Evolutionary conservation across 2,113 vertebrate genomes (phyloP), one percentile per base, ranked within the genome.

Genomic region (Cairina moschata): DNA sequence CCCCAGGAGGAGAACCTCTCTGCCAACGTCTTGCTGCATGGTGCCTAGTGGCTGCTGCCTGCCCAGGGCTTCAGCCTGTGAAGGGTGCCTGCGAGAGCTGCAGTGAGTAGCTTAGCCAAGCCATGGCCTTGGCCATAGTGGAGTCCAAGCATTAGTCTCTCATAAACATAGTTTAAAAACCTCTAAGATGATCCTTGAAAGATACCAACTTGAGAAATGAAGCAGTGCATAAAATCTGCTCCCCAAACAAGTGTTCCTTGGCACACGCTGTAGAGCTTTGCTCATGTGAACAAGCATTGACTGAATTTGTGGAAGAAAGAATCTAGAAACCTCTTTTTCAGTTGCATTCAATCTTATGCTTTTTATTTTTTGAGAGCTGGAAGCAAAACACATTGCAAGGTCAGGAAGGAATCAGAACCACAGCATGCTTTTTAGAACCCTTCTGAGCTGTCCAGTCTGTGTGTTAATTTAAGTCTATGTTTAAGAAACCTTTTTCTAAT

Each of bases 41-140:
- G 29, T 42, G 38, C 29, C 32, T 36, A 5, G 32, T 15, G 28
- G 36, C 56, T 71, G 29, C 44, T 73, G 38, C 44, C 40, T 1
- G 0, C 21, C 21, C 29, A 21, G 58, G 46, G 32, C 81, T 42
- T 44, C 1, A 6, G 17, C 76, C 0, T 40, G 0, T 1, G 2
- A 31, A 59, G 18, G 20, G 11, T 62, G 40, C 21, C n/a, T 58
- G 48, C 21, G 14, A 58, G 20, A 42, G 14, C 42, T 60, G 32
- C 32, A 36, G 20, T 20, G 60, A 58, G 72, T 28, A 68, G 28
- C 36, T 52, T 58, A 34, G 40, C 55, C 60, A 74, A 48, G 40
- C 31, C 36, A 31, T 50, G 80, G 48, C 32, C 38, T 48, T 74
- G 36, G 17, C 36, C 65, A 16, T 38, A 72, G 22, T 1, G 1